Percentiles rank a stretch among this genome's conserved stretches.
Evolutionary conservation across 2,888 invertebrate genomes (phyloP).

Genomic region (Parnassius smintheus): DNA sequence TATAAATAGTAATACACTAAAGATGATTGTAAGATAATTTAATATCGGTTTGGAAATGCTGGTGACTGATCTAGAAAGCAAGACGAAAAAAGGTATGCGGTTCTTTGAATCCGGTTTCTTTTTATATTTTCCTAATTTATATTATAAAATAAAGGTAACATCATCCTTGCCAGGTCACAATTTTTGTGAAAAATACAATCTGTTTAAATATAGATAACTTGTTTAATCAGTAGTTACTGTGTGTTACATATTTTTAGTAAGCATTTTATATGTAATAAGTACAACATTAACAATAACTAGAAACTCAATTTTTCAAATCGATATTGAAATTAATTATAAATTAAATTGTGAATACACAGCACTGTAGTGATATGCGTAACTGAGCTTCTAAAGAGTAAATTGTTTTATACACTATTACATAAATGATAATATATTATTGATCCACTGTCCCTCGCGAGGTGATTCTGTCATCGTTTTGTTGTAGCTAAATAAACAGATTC

Average conservation of each 20-base stretch:
- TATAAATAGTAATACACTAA: constrained; percentile 63
- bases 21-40: constrained; percentile 53
- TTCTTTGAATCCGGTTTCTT: too few species aligned
- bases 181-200: too few species aligned
- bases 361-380: constrained; percentile 80
- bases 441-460: constrained; percentile 44
- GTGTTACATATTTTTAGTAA: too few species aligned
- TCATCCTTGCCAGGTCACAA: too few species aligned
- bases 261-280: too few species aligned
- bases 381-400: constrained; percentile 73
- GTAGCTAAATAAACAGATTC: constrained; percentile 76
- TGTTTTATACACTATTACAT: constrained; percentile 74
- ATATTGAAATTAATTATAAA: constrained; percentile 51
- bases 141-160: too few species aligned
- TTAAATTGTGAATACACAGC: constrained; percentile 71
- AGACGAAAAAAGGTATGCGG: too few species aligned
- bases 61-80: too few species aligned
- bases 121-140: too few species aligned
- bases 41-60: constrained; percentile 63
- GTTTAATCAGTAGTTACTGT: too few species aligned
- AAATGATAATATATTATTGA: constrained; percentile 57
- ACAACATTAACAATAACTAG: too few species aligned
- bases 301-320: constrained; percentile 51
- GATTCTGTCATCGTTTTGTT: constrained; percentile 64
- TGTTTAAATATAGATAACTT: too few species aligned